Base-by-base conservation (phyloP, 1,140 invertebrate genomes). In the Aphelinus certus region DNA sequence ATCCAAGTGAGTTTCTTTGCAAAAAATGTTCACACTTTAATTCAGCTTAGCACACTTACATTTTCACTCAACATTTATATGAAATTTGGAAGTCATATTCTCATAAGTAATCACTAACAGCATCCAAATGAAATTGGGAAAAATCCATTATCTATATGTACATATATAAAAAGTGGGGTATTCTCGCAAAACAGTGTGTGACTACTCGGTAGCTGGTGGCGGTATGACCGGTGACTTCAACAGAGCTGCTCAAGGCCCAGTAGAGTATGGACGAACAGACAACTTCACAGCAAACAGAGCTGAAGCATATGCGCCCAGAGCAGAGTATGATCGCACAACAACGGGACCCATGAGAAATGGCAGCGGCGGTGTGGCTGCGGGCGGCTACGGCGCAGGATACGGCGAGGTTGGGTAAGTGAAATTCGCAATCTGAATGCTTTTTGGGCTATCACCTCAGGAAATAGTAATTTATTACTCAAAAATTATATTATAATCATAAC, bases 261-360 rank as follows among this genome's bases (percentile, higher is more conserved):
- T 84, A 6, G 87, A 88, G 72, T 88, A 88, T 63, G 86, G 86
- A 57, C 85, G 87, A 4, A 86, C 85, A 3, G 87, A 88, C 68
- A 88, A 83, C 71, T 88, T 87, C 71, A 83, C 82, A 26, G 79
- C 83, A 7, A 83, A 83, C 46, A 82, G 87, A n/a, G 80, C 83
- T 7, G 85, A 86, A 9, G 87, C 87, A 69, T 87, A 88, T 62
- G 80, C 83, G 26, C 80, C 86, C 9, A 83, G 86, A 78, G 86
- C 82, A 62, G 87, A 88, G 68, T 88, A 88, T 73, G 87, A 88
- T 65, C 84, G 87, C 26, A 81, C 78, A 46, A 81, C 85, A 4
- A 81, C 85, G 46, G 87, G 86, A 43, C 87, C 87, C 4, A 88
- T 88, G 85, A 83, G 87, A 75, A 88, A 88, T 45, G 87, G 87